Evolutionary conservation across 2,888 invertebrate species (phyloP), one percentile per base, ranked within the genome.

Genomic region (Timema podura): DNA sequence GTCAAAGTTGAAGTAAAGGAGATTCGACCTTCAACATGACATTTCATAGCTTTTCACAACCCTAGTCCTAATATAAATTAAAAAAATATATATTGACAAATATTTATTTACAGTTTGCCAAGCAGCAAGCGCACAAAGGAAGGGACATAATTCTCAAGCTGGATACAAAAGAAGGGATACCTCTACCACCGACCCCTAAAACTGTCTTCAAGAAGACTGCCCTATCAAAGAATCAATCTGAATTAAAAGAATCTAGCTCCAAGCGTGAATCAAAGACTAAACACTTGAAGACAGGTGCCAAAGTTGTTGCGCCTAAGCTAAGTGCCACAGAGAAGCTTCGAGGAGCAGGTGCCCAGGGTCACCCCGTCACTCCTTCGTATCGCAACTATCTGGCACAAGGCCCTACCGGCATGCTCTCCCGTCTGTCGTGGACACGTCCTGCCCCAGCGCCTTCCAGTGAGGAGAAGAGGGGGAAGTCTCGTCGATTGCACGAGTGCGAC

Each of bases 81-180:
- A n/a, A n/a, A n/a, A n/a, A n/a, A 48, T 49, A 54, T 2, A 51
- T 13, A 13, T 59, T 54, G 15, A 51, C 57, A 59, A n/a, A 7
- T 9, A 45, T 70, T 70, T 65, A 45, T 67, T 69, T 61, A 16
- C 66, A 74, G 73, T 75, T 73, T 72, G 74, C 75, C 11, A 54
- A 74, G 30, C 70, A 70, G 30, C 67, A 79, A 70, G 81, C 82
- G 2, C 76, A 79, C 48, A 77, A 78, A 71, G 79, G 79, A 5
- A 80, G 80, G 69, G 77, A 80, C 47, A 81, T 81, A 46, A 78
- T 79, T 48, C 74, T 83, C 10, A 79, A 78, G 72, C 71, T 82
- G 47, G 81, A 81, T 48, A 77, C 72, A 71, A 30, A 70, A 49
- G 46, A 64, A 5, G 64, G 54, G 0, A 48, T 44, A 44, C 57